These are phyloP conservation scores for Panurus biarmicus DNA, from an alignment of 2,113 vertebrate species.

Conservation along the genomic window DNA sequence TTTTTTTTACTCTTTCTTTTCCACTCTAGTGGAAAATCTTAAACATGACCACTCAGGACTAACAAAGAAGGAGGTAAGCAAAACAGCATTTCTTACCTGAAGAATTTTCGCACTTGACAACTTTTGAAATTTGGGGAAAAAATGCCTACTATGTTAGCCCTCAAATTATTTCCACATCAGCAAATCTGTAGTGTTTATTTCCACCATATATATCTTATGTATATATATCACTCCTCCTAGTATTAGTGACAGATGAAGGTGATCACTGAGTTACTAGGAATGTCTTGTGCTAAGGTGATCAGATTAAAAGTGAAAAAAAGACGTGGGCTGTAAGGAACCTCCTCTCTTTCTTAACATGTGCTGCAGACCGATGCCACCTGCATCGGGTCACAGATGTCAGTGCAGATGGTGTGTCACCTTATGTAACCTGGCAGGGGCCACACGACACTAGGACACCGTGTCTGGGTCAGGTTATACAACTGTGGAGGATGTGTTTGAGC, in stretches of 20 bases:
- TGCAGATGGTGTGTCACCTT: neutral
- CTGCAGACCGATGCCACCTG: neutral
- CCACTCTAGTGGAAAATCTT: neutral
- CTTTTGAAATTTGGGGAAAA: neutral
- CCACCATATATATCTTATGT: neutral
- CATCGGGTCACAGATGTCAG: neutral
- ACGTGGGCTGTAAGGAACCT: neutral
- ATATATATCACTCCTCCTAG: neutral
- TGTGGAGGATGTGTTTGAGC: neutral
- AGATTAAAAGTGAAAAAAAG: neutral
- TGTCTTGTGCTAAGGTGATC: neutral
- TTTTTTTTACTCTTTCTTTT: neutral
- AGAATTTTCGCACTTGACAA: neutral
- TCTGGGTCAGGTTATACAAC: constrained; percentile 10
- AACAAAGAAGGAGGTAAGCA: neutral
- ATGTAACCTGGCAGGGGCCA: neutral
- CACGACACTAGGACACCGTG: neutral
- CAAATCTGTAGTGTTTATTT: neutral
- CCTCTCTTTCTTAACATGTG: neutral
- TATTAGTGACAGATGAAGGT: neutral
- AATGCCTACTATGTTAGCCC: neutral
- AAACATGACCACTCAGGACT: neutral
- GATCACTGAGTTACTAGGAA: neutral
- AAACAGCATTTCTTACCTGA: neutral
- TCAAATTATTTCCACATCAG: neutral